These are phyloP conservation scores for Drosophila kepulauana DNA, from an alignment of 1,140 invertebrate species.

Conservation along the genomic window DNA sequence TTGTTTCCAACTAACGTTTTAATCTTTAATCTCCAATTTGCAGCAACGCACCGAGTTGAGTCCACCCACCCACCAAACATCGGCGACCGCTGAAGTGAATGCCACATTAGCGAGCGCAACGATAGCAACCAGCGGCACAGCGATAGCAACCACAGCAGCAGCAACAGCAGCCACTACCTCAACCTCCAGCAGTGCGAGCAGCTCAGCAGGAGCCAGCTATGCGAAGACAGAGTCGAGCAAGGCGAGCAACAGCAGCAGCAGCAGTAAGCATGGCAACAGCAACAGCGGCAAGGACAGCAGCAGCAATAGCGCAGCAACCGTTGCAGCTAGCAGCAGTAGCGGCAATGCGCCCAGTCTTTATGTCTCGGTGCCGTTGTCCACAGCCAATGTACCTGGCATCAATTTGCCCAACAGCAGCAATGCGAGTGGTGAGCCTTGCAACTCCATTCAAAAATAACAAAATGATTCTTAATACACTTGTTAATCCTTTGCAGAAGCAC, in stretches of 20 bases:
- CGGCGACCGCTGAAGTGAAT: slow-evolving; percentile 74
- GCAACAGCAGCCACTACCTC: slow-evolving; percentile 45
- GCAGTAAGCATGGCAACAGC: slow-evolving; percentile 45
- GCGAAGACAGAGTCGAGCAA: slow-evolving; percentile 56
- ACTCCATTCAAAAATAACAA: neutral
- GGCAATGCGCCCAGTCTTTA: slow-evolving; percentile 75
- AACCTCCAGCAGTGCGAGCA: slow-evolving; percentile 25
- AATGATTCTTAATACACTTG: neutral
- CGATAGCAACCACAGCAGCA: slow-evolving; percentile 48
- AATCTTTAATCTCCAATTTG: slow-evolving; percentile 24
- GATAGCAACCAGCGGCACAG: slow-evolving; percentile 51
- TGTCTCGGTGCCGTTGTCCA: slow-evolving; percentile 83
- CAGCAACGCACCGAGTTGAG: slow-evolving; percentile 83
- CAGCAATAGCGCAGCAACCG: slow-evolving; percentile 10
- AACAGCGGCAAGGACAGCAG: slow-evolving; percentile 39
- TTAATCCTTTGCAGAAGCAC: slow-evolving; percentile 38
- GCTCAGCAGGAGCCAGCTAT: slow-evolving; percentile 35
- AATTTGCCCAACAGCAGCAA: slow-evolving; percentile 71
- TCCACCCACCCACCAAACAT: slow-evolving; percentile 79
- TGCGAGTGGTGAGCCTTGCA: slow-evolving; percentile 45
- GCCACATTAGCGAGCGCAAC: slow-evolving; percentile 56
- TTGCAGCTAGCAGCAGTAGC: slow-evolving; percentile 31
- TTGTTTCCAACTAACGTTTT: neutral
- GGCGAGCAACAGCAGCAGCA: slow-evolving; percentile 36
- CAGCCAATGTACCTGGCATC: slow-evolving; percentile 84